A percentile compares a stretch with the other conserved stretches of the same genome.
Conservation (phyloP, 2,113 vertebrate species). For the Gymnarchus niloticus region DNA sequence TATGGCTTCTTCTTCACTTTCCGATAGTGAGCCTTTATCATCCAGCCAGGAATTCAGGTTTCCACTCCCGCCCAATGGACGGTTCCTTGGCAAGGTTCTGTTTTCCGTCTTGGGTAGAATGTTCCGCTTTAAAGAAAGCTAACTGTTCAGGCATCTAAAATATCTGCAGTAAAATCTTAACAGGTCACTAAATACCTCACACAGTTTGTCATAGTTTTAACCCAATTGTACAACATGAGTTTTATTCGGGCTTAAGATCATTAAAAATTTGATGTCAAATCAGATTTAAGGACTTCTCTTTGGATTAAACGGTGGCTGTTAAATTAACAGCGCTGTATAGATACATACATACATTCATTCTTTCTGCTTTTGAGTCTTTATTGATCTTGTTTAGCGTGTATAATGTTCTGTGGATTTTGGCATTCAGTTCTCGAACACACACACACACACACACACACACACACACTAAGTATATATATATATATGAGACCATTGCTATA, state of each 20-base stretch:
- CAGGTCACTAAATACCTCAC: neutral
- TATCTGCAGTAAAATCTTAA: neutral
- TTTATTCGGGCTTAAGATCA: neutral
- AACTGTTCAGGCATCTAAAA: neutral
- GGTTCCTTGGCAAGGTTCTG: neutral
- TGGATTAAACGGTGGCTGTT: neutral
- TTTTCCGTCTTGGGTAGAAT: conserved; percentile 9
- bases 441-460: neutral
- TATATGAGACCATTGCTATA: neutral
- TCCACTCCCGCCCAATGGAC: neutral
- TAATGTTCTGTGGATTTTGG: neutral
- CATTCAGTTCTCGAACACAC: neutral
- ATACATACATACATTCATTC: too few relatives aligned
- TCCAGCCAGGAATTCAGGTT: neutral
- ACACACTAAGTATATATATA: too few relatives aligned
- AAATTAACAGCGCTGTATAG: neutral
- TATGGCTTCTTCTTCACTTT: neutral
- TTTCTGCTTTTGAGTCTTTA: too few relatives aligned
- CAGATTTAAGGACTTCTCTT: neutral
- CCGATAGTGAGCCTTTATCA: neutral
- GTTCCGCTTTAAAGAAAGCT: conserved; percentile 5
- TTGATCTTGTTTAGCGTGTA: neutral
- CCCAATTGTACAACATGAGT: neutral
- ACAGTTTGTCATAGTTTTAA: neutral
- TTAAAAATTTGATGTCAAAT: neutral